Base-by-base conservation (phyloP, 2,113 vertebrate genomes). In the Larimichthys polyactis region DNA sequence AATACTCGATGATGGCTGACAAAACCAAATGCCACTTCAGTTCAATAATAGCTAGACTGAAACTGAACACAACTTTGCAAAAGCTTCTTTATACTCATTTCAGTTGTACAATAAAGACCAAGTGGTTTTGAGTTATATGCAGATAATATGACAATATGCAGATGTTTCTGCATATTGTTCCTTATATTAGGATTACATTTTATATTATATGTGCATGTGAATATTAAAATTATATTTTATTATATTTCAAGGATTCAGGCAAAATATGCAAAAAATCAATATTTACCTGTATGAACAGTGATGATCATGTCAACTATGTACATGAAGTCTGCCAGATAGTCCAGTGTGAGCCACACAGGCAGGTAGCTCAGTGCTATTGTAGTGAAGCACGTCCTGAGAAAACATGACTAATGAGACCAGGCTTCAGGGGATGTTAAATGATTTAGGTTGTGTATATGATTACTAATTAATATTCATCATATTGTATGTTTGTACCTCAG, bases 361-460 rank as follows among this genome's bases (percentile, higher is more conserved):
- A 90, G 29, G 78, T 96, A 97, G 40, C 71, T 80, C 16, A 94
- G 63, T 55, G 96, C 96, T 20, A 97, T 92, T 1, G 90, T 90
- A 0, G 93, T 92, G 87, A 99, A 98, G 85, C 97, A 97, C n/a
- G 95, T 95, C 92, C 97, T 98, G 40, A 1, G 10, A 71, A 81
- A 62, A 1, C 59, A 63, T 15, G 22, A 59, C 32, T 32, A 65
- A 15, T 6, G 6, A 68, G 4, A 24, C 6, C 20, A 2, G 20
- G 2, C 27, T 43, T 67, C 3, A 70, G 16, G 24, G 4, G 9
- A 43, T 40, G 10, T 54, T 20, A 10, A 3, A 15, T 66, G 2
- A 19, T 17, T 8, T 11, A 48, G 36, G 0, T 43, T 0, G 3
- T 4, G 80, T 43, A 11, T 17, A 43, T 51, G 1, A 17, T 52